Evolutionary conservation across 1,140 invertebrate species (phyloP), one percentile per base, ranked within the genome.

Genomic region (Rhynchophorus ferrugineus): DNA sequence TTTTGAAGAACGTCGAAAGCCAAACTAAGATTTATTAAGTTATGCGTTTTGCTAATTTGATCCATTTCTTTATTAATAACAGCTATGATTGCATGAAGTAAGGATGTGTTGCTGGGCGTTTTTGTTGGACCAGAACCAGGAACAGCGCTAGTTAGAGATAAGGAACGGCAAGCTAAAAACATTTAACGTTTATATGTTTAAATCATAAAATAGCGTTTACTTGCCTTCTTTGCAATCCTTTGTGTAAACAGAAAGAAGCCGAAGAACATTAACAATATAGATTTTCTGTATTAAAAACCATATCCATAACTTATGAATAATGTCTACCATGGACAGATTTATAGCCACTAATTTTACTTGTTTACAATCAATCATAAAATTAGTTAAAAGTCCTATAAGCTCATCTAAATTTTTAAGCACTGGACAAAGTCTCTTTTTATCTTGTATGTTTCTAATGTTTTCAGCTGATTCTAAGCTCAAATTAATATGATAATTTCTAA

Each of bases 261-360:
- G 73, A 16, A 79, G 62, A n/a, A 66, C 68, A 36, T 66, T 64
- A 3, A 68, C 58, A 1, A 72, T 41, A 6, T 73, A 61, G 39
- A 35, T 55, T 53, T 71, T 72, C 56, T 72, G 70, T n/a, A 70
- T 61, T 9, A 60, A 63, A 47, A 75, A 71, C 74, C 76, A 76
- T 14, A 63, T 61, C 77, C 77, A 78, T 16, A 78, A 55, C 62
- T 79, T 79, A 48, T 78, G 76, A 5, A 77, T 39, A 3, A 73
- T 54, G 59, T 79, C 76, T 5, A 75, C 69, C 11, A 79, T 61
- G 22, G 74, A 73, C 19, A 65, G 58, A 41, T 66, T 59, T 0
- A 68, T 66, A 3, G 73, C 63, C 34, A 58, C 59, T 35, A 60
- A 55, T 53, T 78, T 78, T 1, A 71, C 70, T 13, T 59, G 34